A percentile compares a stretch with the other conserved stretches of the same genome.
Evolutionary conservation across 2,888 invertebrate species (phyloP).

Genomic region (Tenthredo scrophulariae): DNA sequence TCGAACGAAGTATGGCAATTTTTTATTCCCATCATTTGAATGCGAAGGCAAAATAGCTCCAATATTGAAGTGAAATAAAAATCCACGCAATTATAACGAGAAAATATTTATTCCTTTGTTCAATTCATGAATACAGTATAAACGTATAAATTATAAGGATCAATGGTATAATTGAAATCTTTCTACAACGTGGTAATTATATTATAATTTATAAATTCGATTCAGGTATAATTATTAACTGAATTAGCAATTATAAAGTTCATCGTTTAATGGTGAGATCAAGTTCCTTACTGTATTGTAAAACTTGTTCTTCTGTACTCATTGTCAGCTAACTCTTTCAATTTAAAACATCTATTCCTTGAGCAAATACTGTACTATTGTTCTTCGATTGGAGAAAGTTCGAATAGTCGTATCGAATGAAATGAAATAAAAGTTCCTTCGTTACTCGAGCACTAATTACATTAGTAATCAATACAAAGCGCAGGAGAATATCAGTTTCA

Average conservation of each 20-base stretch:
- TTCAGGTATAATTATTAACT: not conserved
- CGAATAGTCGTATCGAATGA: not conserved
- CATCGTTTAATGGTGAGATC: not conserved
- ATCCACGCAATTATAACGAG: not conserved
- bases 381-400: not conserved
- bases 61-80: not conserved
- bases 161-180: not conserved
- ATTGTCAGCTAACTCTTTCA: not conserved
- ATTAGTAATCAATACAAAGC: not conserved
- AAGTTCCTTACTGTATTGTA: not conserved
- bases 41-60: not conserved
- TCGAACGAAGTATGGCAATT: not conserved
- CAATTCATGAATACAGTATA: not conserved
- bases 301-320: not conserved
- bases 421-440: not conserved
- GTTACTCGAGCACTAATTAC: not conserved
- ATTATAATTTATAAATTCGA: not conserved
- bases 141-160: not conserved
- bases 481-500: not conserved
- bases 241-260: not conserved
- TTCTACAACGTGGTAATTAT: not conserved
- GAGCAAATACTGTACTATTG: not conserved
- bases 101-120: conserved; percentile 4
- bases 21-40: not conserved
- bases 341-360: not conserved